A percentile compares a stretch with the other conserved stretches of the same genome.
phyloP scores from a whole-genome alignment of 2,888 invertebrate genomes.

The Gonocerus acuteangulatus region DNA sequence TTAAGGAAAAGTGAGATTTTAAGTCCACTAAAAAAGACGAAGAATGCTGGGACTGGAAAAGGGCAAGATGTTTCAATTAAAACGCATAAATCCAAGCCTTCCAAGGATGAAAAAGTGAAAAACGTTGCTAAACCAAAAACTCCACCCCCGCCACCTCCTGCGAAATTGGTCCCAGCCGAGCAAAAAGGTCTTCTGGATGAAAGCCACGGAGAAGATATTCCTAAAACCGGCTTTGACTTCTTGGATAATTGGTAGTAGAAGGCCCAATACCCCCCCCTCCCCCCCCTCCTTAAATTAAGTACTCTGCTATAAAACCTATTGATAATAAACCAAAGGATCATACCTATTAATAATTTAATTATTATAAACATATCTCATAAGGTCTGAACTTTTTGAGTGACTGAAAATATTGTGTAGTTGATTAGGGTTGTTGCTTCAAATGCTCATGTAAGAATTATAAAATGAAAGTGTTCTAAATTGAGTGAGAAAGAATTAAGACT shows the following conservation, averaged over 20 bases:
- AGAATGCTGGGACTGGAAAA: background rate
- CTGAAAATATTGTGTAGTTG: no score
- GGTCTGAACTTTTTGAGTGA: no score
- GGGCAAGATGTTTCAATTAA: slow-evolving; percentile 16
- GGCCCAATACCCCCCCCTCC: no score
- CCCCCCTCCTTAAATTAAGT: no score
- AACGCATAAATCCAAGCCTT: slow-evolving; percentile 37
- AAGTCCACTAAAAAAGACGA: slow-evolving; percentile 26
- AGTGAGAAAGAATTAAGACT: no score
- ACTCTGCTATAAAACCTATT: background rate
- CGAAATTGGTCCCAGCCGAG: slow-evolving; percentile 28
- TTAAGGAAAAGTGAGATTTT: slow-evolving; percentile 41
- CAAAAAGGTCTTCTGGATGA: slow-evolving; percentile 15
- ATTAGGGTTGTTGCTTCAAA: no score
- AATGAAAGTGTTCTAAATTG: no score
- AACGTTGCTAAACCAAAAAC: slow-evolving; percentile 40
- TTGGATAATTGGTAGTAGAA: slow-evolving; percentile 49
- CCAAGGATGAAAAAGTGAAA: slow-evolving; percentile 33
- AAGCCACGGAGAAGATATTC: slow-evolving; percentile 44
- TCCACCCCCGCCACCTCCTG: slow-evolving; percentile 41
- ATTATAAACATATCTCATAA: no score
- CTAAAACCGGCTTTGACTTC: slow-evolving; percentile 52
- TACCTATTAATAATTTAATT: no score
- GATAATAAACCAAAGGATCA: no score
- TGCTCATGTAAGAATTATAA: no score